Evolutionary conservation across 1,140 invertebrate genomes (phyloP).

Genomic region (Sitodiplosis mosellana): DNA sequence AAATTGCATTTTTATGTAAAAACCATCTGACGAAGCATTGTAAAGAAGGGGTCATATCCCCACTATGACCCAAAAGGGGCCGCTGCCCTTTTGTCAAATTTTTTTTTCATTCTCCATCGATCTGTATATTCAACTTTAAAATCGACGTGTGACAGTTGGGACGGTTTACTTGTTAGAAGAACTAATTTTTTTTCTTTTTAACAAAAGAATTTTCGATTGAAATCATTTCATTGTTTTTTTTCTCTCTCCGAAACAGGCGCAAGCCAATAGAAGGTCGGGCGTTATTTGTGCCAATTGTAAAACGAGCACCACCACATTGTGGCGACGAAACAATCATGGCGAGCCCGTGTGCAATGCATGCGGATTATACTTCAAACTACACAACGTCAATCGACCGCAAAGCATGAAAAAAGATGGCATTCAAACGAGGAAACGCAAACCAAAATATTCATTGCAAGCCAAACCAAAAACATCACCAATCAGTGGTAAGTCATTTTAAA

Average conservation of each 20-base stretch:
- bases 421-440: conserved; percentile 80
- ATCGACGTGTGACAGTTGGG: no score
- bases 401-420: conserved; percentile 95
- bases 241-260: conserved; percentile 33
- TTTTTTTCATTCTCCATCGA: no score
- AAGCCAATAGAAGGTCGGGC: conserved; percentile 49
- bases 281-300: conserved; percentile 76
- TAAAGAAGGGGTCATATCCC: no score
- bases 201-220: no score
- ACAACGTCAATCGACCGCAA: conserved; percentile 71
- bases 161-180: no score
- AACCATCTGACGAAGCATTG: no score
- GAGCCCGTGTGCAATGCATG: conserved; percentile 86
- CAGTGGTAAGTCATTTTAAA: neutral
- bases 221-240: neutral
- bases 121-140: no score
- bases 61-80: no score
- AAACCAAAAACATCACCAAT: neutral
- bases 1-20: no score
- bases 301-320: conserved; percentile 68
- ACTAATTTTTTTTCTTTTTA: no score
- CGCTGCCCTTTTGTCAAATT: no score
- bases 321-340: conserved; percentile 72
- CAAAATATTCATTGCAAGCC: conserved; percentile 33
- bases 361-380: conserved; percentile 77